Evolutionary conservation across 2,888 invertebrate genomes (phyloP), one percentile per base, ranked within the genome.

Genomic region (Ochlodes sylvanus): DNA sequence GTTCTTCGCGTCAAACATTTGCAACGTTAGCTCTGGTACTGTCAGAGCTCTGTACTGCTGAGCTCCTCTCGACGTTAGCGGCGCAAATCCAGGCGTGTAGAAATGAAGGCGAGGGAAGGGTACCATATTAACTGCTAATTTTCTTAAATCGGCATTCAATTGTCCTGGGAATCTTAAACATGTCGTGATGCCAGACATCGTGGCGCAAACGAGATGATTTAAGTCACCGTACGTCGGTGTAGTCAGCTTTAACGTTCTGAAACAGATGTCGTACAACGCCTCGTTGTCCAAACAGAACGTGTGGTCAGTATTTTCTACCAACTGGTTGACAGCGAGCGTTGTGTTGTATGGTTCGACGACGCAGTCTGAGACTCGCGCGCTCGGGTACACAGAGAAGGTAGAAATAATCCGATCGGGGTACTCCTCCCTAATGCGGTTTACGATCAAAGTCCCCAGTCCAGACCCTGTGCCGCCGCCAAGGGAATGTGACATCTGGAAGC

Each of bases 31-130:
- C 86, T 98, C 98, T 0, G 98, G 98, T 0, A 98, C 98, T 0
- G 98, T 97, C n/a, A 98, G 89, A 32, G 98, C 96, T 79, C 98
- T 94, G 92, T 98, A 98, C 78, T 97, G 97, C 82, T 98, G 98
- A 68, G 96, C 96, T 9, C 97, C 98, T 73, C 98, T 94, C 0
- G 97, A 97, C 34, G 95, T 96, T 42, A 96, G 89, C n/a, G 96
- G 96, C 19, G 96, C 96, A 71, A 94, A 94, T 12, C 94, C 94
- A 5, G 94, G 94, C 52, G 90, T 94, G 74, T 94, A 94, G 81
- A 94, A 94, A 72, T 94, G 94, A 38, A 94, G 82, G 68, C 94
- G 84, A 9, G 79, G 98, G 92, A 94, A 98, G 95, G 76, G 98
- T 69, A 92, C 89, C 92, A 92, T 92, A 69, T 92, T 92, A 34